phyloP scores from a whole-genome alignment of 2,113 vertebrate species.

The Sinocyclocheilus anshuiensis region DNA sequence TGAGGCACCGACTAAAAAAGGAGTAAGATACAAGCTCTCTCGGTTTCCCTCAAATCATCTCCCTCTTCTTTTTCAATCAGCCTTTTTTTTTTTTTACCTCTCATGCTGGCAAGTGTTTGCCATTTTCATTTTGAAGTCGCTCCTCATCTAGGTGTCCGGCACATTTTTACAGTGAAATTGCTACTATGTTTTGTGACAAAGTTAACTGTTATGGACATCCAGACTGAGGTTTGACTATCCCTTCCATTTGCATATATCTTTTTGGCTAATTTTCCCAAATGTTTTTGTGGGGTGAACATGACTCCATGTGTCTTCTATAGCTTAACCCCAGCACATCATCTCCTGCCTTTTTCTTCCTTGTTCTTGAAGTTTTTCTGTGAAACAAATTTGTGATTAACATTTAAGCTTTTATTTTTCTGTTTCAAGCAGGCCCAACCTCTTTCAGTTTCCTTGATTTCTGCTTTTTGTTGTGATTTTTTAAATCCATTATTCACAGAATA shows the following conservation, averaged over 20 bases:
- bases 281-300: constrained; percentile 22
- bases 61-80: constrained; percentile 53
- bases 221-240: constrained; percentile 30
- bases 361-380: background rate
- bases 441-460: background rate
- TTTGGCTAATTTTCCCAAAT: constrained; percentile 9
- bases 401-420: constrained; percentile 4
- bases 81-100: constrained; percentile 36
- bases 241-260: constrained; percentile 22
- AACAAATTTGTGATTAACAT: constrained; percentile 15
- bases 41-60: constrained; percentile 61
- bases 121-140: constrained; percentile 25
- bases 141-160: constrained; percentile 25
- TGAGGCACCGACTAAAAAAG: constrained; percentile 85
- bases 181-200: background rate
- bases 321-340: constrained; percentile 6
- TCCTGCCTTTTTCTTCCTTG: constrained; percentile 16
- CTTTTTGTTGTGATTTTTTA: constrained; percentile 1
- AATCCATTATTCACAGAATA: background rate
- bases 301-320: constrained; percentile 2
- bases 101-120: constrained; percentile 36
- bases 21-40: constrained; percentile 74
- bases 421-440: background rate
- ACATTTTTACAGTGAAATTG: background rate
- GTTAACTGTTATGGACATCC: constrained; percentile 25